These are phyloP conservation scores for Sebastes itinus DNA, from an alignment of 2,797 vertebrate species.

Conservation along the genomic window DNA sequence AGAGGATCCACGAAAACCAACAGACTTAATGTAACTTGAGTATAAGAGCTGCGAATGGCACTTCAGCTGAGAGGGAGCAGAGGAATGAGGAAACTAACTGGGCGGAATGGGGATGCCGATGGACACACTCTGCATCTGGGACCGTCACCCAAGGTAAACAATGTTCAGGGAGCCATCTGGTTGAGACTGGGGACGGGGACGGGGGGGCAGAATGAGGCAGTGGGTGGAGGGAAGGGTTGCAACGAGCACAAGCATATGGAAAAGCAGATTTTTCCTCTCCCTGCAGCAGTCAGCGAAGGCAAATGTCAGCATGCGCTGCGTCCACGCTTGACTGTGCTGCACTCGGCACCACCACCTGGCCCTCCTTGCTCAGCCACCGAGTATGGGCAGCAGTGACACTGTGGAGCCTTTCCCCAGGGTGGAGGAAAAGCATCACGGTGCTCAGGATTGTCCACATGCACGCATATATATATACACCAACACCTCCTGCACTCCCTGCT, in stretches of 20 bases:
- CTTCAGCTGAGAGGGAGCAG: conserved; percentile 58
- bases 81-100: conserved; percentile 71
- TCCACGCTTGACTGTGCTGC: conserved; percentile 95
- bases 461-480: conserved; percentile 64
- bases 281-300: conserved; percentile 92
- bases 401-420: conserved; percentile 88
- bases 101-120: conserved; percentile 76
- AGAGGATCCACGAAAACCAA: conserved; percentile 1
- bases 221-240: conserved; percentile 85
- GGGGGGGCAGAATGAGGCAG: conserved; percentile 65
- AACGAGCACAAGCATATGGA: conserved; percentile 98
- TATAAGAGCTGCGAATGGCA: conserved; percentile 38
- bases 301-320: conserved; percentile 91
- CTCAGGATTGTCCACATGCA: conserved; percentile 62
- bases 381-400: conserved; percentile 92
- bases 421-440: conserved; percentile 83
- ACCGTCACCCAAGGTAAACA: conserved; percentile 96
- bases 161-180: conserved; percentile 98
- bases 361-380: conserved; percentile 97
- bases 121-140: conserved; percentile 90
- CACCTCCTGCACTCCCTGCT: conserved; percentile 66
- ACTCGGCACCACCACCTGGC: conserved; percentile 98
- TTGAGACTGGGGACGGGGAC: conserved; percentile 83
- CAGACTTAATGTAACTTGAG: conserved; percentile 34
- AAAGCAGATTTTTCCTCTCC: conserved; percentile 99